These are phyloP conservation scores for Terrapene triunguis DNA, from an alignment of 2,113 vertebrate genomes.

Conservation along the genomic window DNA sequence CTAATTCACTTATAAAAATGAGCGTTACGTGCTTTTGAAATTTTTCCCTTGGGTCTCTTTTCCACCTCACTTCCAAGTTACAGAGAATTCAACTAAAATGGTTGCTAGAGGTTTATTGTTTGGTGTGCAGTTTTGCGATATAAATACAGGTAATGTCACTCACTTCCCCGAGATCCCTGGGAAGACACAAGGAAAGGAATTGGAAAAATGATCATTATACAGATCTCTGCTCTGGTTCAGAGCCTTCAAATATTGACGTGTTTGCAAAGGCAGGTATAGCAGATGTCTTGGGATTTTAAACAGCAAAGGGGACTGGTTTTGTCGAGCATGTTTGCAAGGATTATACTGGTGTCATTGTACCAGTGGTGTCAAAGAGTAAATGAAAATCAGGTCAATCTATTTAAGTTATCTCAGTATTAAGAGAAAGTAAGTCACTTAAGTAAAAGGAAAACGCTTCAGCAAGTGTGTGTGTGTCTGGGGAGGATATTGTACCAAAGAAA, in stretches of 20 bases:
- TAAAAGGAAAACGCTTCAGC: neutral
- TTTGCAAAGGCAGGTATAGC: neutral
- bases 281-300: neutral
- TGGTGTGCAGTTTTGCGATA: neutral
- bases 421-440: constrained; percentile 28
- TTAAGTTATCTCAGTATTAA: neutral
- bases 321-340: neutral
- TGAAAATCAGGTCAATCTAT: neutral
- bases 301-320: neutral
- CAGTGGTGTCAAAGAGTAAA: neutral
- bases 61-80: neutral
- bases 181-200: neutral
- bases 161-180: neutral
- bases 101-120: neutral
- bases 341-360: neutral
- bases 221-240: neutral
- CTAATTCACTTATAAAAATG: neutral
- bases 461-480: neutral
- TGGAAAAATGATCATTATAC: neutral
- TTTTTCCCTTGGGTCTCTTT: neutral
- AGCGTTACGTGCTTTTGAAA: neutral
- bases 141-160: neutral
- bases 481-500: neutral
- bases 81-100: neutral
- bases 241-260: neutral